phyloP scores from a whole-genome alignment of 2,797 vertebrate genomes.

The Harpagifer antarcticus region DNA sequence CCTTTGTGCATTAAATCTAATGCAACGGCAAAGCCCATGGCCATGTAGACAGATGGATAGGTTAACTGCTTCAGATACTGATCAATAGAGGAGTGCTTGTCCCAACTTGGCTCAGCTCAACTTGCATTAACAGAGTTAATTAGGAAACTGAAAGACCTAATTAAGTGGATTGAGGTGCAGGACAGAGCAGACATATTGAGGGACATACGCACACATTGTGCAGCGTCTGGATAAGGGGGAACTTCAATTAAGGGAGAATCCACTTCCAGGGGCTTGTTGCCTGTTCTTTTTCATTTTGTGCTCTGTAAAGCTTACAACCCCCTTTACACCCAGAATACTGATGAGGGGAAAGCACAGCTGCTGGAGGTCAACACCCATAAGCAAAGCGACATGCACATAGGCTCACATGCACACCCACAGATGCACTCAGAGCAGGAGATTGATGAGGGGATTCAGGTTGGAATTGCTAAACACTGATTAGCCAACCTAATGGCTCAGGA shows the following conservation, averaged over 20 bases:
- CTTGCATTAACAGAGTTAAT: conserved; percentile 82
- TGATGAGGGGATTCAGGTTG: conserved; percentile 48
- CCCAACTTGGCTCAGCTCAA: conserved; percentile 68
- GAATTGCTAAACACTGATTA: conserved; percentile 61
- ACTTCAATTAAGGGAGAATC: conserved; percentile 83
- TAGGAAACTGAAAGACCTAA: conserved; percentile 85
- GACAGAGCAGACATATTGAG: conserved; percentile 80
- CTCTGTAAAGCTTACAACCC: conserved; percentile 62
- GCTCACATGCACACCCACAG: conserved; percentile 52
- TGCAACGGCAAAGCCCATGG: conserved; percentile 5
- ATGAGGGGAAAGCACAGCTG: conserved; percentile 83
- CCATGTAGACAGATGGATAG: conserved; percentile 72
- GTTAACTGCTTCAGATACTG: conserved; percentile 69
- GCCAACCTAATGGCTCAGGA: conserved; percentile 31
- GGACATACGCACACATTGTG: conserved; percentile 83
- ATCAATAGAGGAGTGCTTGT: conserved; percentile 76
- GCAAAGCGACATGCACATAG: conserved; percentile 47
- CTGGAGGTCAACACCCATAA: conserved; percentile 65
- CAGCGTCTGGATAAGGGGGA: conserved; percentile 76
- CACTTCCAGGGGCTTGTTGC: conserved; percentile 74
- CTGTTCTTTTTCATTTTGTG: conserved; percentile 75
- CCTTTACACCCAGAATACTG: conserved; percentile 74
- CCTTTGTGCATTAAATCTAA: conserved; percentile 31
- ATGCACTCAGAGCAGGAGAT: conserved; percentile 45
- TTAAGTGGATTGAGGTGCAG: conserved; percentile 79